Percentiles rank a stretch among this genome's conserved stretches.
These are phyloP conservation scores for Ephialtes manifestator DNA, from an alignment of 2,888 invertebrate species.

Conservation along the genomic window DNA sequence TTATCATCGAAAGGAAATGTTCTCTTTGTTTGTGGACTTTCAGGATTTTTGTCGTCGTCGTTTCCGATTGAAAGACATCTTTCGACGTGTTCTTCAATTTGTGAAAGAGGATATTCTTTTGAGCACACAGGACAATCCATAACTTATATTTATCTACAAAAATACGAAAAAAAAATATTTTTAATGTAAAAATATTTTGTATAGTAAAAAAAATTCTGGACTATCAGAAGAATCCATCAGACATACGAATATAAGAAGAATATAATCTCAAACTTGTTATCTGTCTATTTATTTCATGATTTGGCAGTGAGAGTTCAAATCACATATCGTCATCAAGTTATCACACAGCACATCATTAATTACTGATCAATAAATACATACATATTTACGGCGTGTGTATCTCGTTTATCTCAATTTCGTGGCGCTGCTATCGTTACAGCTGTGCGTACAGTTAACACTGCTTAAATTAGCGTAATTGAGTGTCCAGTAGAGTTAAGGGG, in stretches of 20 bases:
- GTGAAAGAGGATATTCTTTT: conserved; percentile 85
- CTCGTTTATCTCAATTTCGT: not conserved
- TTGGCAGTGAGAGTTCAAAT: not conserved
- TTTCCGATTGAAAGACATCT: conserved; percentile 88
- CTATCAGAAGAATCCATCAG: not conserved
- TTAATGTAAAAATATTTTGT: not conserved
- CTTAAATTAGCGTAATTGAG: too few species aligned
- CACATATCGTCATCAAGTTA: not conserved
- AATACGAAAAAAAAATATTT: not conserved
- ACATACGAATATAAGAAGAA: not conserved
- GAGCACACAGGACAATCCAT: conserved; percentile 89
- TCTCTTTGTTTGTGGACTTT: conserved; percentile 78
- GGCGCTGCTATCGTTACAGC: not conserved
- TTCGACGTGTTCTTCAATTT: conserved; percentile 89
- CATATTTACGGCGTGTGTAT: not conserved
- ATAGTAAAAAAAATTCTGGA: not conserved
- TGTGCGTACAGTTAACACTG: not conserved
- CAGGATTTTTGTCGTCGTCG: conserved; percentile 81
- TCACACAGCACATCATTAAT: not conserved
- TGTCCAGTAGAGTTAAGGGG: too few species aligned
- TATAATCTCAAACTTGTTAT: not conserved
- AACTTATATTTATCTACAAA: not conserved
- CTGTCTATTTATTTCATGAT: not conserved
- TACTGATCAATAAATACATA: not conserved
- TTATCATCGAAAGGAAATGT: conserved; percentile 75